Evolutionary conservation across 2,888 invertebrate genomes (phyloP).

Genomic region (Criorhina ranunculi): DNA sequence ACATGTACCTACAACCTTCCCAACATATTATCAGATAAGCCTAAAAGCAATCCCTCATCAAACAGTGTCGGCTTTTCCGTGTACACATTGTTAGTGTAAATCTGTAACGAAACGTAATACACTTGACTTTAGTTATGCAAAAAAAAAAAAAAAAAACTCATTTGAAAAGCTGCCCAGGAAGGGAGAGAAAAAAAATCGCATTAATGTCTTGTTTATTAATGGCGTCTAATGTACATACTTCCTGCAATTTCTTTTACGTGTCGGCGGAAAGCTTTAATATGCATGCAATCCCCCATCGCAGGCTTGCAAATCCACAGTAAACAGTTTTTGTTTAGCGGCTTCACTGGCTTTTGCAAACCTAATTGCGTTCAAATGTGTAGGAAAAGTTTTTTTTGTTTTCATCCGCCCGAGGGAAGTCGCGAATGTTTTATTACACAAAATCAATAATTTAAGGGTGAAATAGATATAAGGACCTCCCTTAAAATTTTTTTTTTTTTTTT

Average conservation of each 20-base stretch:
- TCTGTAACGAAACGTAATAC: neutral
- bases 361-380: constrained; percentile 44
- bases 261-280: constrained; percentile 10
- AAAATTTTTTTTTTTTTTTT: constrained; percentile 1
- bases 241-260: constrained; percentile 36
- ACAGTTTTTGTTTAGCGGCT: constrained; percentile 33
- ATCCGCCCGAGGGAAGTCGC: neutral
- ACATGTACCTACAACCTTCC: too few species aligned
- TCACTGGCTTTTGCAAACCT: constrained; percentile 34
- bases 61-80: neutral
- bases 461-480: neutral
- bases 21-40: too few species aligned
- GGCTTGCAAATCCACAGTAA: neutral
- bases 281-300: constrained; percentile 13
- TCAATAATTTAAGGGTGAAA: constrained; percentile 60
- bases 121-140: constrained; percentile 19
- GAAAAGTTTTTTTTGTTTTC: constrained; percentile 13
- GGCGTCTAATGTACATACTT: constrained; percentile 34
- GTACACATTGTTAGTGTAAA: neutral
- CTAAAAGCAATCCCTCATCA: too few species aligned
- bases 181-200: constrained; percentile 20
- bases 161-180: neutral
- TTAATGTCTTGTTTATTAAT: constrained; percentile 54
- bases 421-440: constrained; percentile 26
- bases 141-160: too few species aligned